These are phyloP conservation scores for Leptopilina myrica DNA, from an alignment of 2,888 invertebrate species.

Conservation along the genomic window DNA sequence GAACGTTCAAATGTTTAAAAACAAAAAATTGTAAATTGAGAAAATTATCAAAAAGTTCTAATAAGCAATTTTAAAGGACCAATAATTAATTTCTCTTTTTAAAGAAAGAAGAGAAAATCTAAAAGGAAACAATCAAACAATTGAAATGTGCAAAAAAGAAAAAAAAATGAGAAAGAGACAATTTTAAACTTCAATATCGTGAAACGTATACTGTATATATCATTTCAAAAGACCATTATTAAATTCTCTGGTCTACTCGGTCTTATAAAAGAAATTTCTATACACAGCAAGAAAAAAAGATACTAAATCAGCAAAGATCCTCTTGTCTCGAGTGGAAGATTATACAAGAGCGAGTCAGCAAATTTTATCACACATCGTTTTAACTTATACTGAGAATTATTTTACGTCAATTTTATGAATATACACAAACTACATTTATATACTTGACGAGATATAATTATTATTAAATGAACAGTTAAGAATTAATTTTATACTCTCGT, in stretches of 20 bases:
- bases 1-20: no score
- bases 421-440: background rate
- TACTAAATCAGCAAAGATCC: conserved; percentile 47
- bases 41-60: no score
- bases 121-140: no score
- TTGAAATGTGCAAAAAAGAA: background rate
- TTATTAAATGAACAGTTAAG: no score
- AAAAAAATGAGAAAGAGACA: background rate
- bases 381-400: conserved; percentile 7
- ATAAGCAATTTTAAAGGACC: no score
- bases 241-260: background rate
- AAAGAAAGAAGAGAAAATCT: no score
- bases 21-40: no score
- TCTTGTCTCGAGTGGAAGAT: conserved; percentile 52
- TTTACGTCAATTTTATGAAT: background rate
- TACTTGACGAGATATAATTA: no score
- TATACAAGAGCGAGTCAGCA: conserved; percentile 50
- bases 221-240: background rate
- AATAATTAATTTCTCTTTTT: no score
- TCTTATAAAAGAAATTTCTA: conserved; percentile 11
- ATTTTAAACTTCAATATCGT: background rate
- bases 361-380: conserved; percentile 41
- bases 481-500: no score
- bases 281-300: conserved; percentile 36
- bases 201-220: background rate